Conservation (phyloP, 2,888 invertebrate genomes). For the Drosophila infuscata region DNA sequence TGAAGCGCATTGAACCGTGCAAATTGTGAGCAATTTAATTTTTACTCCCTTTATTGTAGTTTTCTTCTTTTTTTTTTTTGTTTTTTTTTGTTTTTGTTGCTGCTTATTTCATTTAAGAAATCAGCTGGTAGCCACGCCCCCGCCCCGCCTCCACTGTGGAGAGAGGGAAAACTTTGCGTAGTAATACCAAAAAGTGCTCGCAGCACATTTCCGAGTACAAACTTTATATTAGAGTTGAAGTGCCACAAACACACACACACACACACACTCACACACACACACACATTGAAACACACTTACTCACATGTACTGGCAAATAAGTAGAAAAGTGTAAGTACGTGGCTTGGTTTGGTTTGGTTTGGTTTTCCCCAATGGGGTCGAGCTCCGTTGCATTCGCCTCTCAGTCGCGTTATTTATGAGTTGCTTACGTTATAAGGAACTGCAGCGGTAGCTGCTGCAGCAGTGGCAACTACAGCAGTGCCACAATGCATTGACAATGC, state of each 20-base stretch:
- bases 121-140: conserved; percentile 51
- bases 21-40: conserved; percentile 81
- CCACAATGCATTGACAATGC: conserved; percentile 52
- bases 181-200: conserved; percentile 79
- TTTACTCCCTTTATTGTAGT: conserved; percentile 44
- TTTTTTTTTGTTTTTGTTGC: conserved; percentile 20
- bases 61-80: background rate
- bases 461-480: conserved; percentile 12
- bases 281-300: conserved; percentile 17
- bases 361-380: conserved; percentile 1
- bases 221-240: conserved; percentile 79
- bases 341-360: conserved; percentile 37
- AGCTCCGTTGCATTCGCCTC: conserved; percentile 55
- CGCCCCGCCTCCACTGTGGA: conserved; percentile 13
- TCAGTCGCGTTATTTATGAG: conserved; percentile 73
- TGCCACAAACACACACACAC: conserved; percentile 62
- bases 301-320: conserved; percentile 42
- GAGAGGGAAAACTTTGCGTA: conserved; percentile 71
- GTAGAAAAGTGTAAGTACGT: conserved; percentile 72
- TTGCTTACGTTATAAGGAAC: conserved; percentile 76
- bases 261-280: conserved; percentile 13
- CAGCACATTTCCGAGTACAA: conserved; percentile 77
- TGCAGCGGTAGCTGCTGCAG: conserved; percentile 44
- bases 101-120: conserved; percentile 53
- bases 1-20: conserved; percentile 81